Conservation (phyloP, 30 jellyfish, hydroid and myxozoan species). For the Catostylus mosaicus region DNA sequence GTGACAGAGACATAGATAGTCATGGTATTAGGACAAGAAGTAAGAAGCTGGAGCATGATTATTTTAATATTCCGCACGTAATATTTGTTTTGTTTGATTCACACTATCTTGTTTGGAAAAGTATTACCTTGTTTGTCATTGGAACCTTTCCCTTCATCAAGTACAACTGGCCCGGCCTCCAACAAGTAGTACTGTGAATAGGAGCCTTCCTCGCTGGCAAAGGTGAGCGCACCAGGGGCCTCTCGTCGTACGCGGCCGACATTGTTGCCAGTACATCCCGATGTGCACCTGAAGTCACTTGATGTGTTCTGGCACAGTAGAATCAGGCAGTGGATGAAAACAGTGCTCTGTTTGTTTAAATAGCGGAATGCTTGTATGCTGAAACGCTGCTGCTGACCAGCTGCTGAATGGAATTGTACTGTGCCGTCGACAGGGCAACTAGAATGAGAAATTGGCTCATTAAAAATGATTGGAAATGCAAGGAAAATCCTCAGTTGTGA, state of each 20-base stretch:
- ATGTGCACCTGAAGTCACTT: constrained; percentile 27
- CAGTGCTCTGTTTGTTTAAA: constrained; percentile 8
- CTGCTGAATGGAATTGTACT: constrained; percentile 12
- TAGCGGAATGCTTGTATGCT: constrained; percentile 49
- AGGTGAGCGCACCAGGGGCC: not conserved
- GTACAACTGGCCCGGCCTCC: constrained; percentile 43
- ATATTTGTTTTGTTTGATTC: no score
- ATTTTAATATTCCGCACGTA: no score
- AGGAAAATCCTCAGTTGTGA: no score
- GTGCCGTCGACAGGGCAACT: constrained; percentile 60
- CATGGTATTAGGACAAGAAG: no score
- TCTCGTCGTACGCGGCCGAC: constrained; percentile 38
- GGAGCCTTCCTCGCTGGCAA: not conserved
- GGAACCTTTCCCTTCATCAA: not conserved
- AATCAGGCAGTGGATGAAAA: constrained; percentile 53
- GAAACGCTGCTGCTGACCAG: constrained; percentile 17
- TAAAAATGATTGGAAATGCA: no score
- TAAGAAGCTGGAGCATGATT: no score
- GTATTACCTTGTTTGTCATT: not conserved
- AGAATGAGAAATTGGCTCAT: not conserved
- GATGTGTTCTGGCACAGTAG: constrained; percentile 56
- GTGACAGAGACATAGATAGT: no score
- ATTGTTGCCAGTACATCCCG: constrained; percentile 74
- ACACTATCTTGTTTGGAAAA: no score
- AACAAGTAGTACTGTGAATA: constrained; percentile 22